phyloP scores from a whole-genome alignment of 2,113 vertebrate genomes.

The Hystrix cristata region DNA sequence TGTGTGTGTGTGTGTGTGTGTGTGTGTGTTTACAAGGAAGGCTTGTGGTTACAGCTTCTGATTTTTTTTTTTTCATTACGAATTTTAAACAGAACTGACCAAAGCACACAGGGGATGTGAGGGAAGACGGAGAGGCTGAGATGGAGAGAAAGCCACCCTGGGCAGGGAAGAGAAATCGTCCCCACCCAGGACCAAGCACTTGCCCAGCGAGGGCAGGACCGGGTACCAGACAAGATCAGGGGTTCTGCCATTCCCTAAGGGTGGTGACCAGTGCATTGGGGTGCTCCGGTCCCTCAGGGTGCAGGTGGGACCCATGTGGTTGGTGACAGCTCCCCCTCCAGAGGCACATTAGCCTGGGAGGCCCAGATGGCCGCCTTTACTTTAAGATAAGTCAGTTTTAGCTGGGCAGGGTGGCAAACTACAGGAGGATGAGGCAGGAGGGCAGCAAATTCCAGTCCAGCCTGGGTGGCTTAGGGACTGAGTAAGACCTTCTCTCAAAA shows the following conservation, averaged over 20 bases:
- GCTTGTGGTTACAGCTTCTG: slow-evolving; percentile 82
- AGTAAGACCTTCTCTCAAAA: neutral
- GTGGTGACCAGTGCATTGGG: neutral
- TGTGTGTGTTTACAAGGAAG: slow-evolving; percentile 69
- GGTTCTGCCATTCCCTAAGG: neutral
- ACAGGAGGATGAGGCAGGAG: neutral
- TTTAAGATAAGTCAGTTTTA: neutral
- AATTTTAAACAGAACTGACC: slow-evolving; percentile 85
- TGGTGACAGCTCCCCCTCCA: neutral
- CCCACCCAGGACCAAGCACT: neutral
- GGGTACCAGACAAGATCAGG: neutral
- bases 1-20: neutral
- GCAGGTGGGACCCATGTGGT: neutral
- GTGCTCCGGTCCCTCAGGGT: neutral
- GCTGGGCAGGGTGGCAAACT: neutral
- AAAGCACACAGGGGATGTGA: slow-evolving; percentile 63
- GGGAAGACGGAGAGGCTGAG: neutral
- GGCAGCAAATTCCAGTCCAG: neutral
- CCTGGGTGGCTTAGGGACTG: too few relatives aligned
- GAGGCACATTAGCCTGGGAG: neutral
- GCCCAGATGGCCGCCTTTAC: neutral
- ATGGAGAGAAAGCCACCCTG: neutral
- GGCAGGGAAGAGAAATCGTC: neutral
- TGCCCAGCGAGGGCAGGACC: neutral
- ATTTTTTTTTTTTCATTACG: slow-evolving; percentile 78